Evolutionary conservation across 35 echinoderm and acorn worm species (phyloP).

Genomic region (Strongylocentrotus purpuratus): DNA sequence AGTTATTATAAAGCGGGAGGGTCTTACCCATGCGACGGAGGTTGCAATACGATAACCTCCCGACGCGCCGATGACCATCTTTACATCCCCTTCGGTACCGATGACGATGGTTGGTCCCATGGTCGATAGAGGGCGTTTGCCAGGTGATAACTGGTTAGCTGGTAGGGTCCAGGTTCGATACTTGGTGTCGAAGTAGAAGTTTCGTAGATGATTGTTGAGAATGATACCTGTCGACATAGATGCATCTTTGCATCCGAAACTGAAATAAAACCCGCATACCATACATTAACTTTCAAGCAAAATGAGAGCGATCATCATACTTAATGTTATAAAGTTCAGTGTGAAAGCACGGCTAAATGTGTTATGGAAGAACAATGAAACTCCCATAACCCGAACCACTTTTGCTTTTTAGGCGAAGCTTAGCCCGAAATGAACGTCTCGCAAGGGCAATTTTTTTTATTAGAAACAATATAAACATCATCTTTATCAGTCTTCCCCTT

Average conservation of each 20-base stretch:
- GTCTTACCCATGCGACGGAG: slow-evolving; percentile 59
- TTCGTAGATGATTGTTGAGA: slow-evolving; percentile 67
- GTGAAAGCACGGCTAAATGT: no score
- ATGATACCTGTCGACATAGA: slow-evolving; percentile 63
- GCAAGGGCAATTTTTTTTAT: no score
- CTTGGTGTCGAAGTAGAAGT: slow-evolving; percentile 59
- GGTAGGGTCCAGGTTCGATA: not conserved
- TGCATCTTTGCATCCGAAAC: slow-evolving; percentile 66
- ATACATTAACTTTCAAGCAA: no score
- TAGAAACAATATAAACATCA: no score
- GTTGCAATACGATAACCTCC: slow-evolving; percentile 64
- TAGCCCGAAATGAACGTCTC: no score
- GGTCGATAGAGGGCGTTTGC: slow-evolving; percentile 50
- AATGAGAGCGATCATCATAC: no score
- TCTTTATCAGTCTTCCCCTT: no score
- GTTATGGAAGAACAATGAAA: not conserved
- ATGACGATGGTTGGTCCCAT: slow-evolving; percentile 44
- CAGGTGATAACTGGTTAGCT: slow-evolving; percentile 56
- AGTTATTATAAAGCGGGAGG: not conserved
- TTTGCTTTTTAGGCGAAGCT: no score
- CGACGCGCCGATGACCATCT: slow-evolving; percentile 59
- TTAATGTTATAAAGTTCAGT: no score
- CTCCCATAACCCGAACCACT: no score
- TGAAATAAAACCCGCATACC: slow-evolving; percentile 15
- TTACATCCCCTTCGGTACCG: slow-evolving; percentile 56